Conservation (phyloP, 2,113 vertebrate genomes). For the Coptodon bakossiorum region DNA sequence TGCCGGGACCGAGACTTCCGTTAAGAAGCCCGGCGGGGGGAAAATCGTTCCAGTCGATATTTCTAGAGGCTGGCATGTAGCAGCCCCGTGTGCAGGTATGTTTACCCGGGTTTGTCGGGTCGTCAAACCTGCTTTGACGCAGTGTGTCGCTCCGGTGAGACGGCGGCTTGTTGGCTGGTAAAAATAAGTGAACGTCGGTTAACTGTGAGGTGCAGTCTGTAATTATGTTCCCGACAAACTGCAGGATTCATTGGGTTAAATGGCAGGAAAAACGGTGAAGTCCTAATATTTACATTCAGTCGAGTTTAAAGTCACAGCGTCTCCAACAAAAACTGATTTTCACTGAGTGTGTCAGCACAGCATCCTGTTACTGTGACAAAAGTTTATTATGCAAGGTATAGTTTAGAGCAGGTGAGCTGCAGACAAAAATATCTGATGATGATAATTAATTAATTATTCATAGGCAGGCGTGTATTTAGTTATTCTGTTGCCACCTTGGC, state of each 20-base stretch:
- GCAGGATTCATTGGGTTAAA: not conserved
- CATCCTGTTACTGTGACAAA: not conserved
- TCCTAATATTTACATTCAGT: not conserved
- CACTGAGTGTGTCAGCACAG: not conserved
- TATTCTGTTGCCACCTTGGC: not conserved
- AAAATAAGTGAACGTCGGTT: not conserved
- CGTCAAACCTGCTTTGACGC: not conserved
- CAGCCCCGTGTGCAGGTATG: not conserved
- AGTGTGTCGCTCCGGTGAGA: not conserved
- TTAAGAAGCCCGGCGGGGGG: not conserved
- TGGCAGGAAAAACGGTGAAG: not conserved
- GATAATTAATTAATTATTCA: not conserved
- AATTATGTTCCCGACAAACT: not conserved
- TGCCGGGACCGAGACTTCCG: conserved; percentile 8
- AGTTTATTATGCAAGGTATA: not conserved
- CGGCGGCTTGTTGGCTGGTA: not conserved
- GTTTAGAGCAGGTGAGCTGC: not conserved
- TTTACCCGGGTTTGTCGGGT: not conserved
- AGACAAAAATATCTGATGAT: not conserved
- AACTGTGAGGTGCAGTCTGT: not conserved
- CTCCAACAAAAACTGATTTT: not conserved
- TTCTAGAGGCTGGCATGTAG: not conserved
- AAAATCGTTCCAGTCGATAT: not conserved
- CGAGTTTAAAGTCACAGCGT: not conserved
- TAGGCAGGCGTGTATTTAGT: not conserved